Evolutionary conservation across 1,140 invertebrate genomes (phyloP).

Genomic region (Hyposmocoma kahamanoa): DNA sequence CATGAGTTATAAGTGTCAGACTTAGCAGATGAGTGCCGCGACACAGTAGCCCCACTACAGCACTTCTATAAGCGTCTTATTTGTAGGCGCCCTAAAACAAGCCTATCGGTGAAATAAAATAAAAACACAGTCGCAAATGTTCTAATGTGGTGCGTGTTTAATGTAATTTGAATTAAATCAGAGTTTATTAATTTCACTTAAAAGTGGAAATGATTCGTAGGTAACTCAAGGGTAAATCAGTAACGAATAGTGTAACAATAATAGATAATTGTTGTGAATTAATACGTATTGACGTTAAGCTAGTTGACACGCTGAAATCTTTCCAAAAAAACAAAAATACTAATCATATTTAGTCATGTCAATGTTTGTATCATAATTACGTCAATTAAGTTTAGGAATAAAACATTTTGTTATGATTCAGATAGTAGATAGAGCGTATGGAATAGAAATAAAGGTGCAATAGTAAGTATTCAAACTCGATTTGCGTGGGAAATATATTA

Average conservation of each 20-base stretch:
- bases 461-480: neutral
- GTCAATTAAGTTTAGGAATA: neutral
- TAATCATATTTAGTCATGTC: neutral
- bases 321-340: neutral
- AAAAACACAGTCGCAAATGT: too few species aligned
- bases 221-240: neutral
- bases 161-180: neutral
- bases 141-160: too few species aligned
- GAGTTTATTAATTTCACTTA: neutral
- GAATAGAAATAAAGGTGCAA: neutral
- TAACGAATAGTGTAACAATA: neutral
- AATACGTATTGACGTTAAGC: neutral
- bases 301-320: neutral
- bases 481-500: neutral
- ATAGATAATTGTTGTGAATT: neutral
- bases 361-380: neutral
- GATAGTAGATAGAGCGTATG: neutral
- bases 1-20: too few species aligned
- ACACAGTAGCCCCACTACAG: too few species aligned
- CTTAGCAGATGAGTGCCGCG: too few species aligned
- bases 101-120: too few species aligned
- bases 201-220: neutral
- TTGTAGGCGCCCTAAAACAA: too few species aligned
- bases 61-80: too few species aligned
- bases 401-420: neutral